Percentiles rank a stretch among this genome's conserved stretches.
These are phyloP conservation scores for Apamea anceps DNA, from an alignment of 2,888 invertebrate genomes.

Conservation along the genomic window DNA sequence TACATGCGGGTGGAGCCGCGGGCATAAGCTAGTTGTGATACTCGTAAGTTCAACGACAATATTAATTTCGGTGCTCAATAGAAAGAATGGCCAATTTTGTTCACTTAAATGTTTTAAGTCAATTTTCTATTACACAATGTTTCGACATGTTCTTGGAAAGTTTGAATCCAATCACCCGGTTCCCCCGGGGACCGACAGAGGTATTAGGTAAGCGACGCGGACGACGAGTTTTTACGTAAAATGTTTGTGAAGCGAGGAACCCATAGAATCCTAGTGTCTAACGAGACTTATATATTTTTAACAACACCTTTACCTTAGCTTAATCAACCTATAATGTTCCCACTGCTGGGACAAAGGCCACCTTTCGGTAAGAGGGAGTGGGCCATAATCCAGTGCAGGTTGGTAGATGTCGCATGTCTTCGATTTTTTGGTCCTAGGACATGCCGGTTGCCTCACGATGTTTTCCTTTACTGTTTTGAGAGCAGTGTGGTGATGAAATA, in stretches of 20 bases:
- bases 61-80: background rate
- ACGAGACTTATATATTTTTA: background rate
- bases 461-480: background rate
- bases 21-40: background rate
- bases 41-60: background rate
- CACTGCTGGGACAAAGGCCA: background rate
- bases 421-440: background rate
- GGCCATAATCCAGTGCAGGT: background rate
- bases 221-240: background rate
- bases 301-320: background rate
- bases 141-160: conserved; percentile 14
- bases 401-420: background rate
- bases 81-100: background rate
- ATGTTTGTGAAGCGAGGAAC: background rate
- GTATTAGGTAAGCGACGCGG: background rate
- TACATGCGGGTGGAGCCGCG: background rate
- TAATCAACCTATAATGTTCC: background rate
- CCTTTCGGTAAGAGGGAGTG: background rate
- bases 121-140: conserved; percentile 15
- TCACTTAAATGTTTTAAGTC: conserved; percentile 3
- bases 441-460: background rate
- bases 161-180: conserved; percentile 8
- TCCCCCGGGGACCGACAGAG: conserved; percentile 1
- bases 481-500: background rate
- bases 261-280: background rate